phyloP scores from a whole-genome alignment of 2,113 vertebrate genomes.

The Paratilapia polleni region DNA sequence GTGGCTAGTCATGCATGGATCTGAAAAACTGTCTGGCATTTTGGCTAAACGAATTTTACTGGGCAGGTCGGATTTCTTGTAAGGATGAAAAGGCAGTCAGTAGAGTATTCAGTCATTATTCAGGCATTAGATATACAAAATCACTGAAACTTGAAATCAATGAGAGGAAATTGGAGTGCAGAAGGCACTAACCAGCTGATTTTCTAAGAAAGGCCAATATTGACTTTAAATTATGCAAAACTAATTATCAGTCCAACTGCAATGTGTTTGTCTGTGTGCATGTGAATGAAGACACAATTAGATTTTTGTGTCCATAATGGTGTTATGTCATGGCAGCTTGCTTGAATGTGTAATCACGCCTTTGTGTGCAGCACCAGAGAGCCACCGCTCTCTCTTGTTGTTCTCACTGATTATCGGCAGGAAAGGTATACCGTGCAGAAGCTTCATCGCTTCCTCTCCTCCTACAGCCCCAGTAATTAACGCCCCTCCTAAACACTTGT shows the following conservation, averaged over 20 bases:
- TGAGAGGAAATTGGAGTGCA: background rate
- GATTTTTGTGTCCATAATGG: conserved; percentile 8
- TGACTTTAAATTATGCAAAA: conserved; percentile 11
- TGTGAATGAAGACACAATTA: background rate
- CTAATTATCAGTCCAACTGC: background rate
- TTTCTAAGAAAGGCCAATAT: conserved; percentile 36
- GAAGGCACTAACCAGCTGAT: background rate
- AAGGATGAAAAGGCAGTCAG: background rate
- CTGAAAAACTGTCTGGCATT: too few relatives aligned
- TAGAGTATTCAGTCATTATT: background rate
- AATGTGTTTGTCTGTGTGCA: background rate
- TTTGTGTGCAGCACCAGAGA: background rate
- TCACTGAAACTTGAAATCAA: background rate
- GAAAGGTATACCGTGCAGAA: background rate
- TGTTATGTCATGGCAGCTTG: conserved; percentile 2
- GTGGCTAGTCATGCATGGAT: background rate
- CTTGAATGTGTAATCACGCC: background rate
- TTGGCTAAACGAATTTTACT: too few relatives aligned
- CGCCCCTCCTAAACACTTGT: conserved; percentile 18
- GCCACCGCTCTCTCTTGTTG: background rate
- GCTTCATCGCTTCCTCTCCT: background rate
- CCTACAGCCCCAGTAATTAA: conserved; percentile 24
- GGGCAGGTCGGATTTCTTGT: too few relatives aligned
- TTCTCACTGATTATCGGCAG: background rate
- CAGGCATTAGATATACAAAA: background rate